Conservation (phyloP, 2,113 vertebrate species). For the Aptenodytes patagonicus region DNA sequence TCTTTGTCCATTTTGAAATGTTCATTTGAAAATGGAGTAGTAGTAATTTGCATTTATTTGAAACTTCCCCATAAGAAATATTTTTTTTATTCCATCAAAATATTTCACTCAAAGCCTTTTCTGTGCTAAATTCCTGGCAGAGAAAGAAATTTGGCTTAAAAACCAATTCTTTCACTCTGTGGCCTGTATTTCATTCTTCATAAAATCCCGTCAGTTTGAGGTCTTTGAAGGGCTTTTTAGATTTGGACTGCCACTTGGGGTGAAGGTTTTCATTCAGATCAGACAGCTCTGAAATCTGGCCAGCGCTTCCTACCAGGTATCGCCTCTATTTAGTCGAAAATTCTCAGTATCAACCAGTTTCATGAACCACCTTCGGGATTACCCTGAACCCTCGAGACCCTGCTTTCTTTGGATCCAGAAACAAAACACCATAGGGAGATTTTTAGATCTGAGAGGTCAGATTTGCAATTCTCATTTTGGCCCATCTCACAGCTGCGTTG, state of each 20-base stretch:
- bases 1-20: not conserved
- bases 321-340: not conserved
- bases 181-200: not conserved
- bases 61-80: not conserved
- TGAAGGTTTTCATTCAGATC: not conserved
- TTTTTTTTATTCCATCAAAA: not conserved
- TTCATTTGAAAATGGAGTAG: not conserved
- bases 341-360: not conserved
- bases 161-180: not conserved
- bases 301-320: not conserved
- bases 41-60: not conserved
- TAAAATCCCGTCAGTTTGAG: not conserved
- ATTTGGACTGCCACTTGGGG: not conserved
- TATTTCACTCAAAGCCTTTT: not conserved
- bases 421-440: not conserved
- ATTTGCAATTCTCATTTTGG: not conserved
- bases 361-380: not conserved
- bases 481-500: not conserved
- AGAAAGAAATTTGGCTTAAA: not conserved
- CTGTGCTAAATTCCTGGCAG: not conserved
- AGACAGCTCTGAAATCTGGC: not conserved
- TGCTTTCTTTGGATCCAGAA: not conserved
- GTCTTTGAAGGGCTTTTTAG: constrained; percentile 8
- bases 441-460: not conserved
- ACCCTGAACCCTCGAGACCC: not conserved